A percentile compares a stretch with the other conserved stretches of the same genome.
Evolutionary conservation across 2,113 vertebrate species (phyloP).

Genomic region (Uria aalge): DNA sequence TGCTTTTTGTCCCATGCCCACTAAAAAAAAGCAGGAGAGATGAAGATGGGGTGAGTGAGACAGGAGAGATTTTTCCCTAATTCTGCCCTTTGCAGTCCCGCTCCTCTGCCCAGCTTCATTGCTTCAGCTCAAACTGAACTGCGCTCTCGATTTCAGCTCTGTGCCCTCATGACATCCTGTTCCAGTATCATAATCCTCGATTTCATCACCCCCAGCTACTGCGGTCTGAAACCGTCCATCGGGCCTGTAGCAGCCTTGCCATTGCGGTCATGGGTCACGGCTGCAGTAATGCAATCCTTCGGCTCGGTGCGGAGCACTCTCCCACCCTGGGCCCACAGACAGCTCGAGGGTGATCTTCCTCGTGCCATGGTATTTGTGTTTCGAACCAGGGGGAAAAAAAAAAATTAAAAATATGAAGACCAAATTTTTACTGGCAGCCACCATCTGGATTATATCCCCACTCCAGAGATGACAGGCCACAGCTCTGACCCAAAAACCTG

Average conservation of each 20-base stretch:
- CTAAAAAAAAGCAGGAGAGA: not conserved
- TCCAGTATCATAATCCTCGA: not conserved
- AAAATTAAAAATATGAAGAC: not conserved
- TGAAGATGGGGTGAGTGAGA: rapidly evolving
- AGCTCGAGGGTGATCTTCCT: not conserved
- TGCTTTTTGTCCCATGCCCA: rapidly evolving
- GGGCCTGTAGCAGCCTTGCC: not conserved
- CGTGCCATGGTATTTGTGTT: not conserved
- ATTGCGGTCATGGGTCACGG: not conserved
- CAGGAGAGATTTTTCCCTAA: rapidly evolving
- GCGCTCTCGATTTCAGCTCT: not conserved
- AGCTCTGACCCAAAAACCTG: not conserved
- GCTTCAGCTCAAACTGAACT: not conserved
- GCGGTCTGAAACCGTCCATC: not conserved
- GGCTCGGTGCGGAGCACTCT: rapidly evolving
- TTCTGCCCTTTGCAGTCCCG: not conserved
- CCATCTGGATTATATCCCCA: rapidly evolving
- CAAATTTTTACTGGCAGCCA: not conserved
- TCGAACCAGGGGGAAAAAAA: not conserved
- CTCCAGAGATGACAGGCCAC: not conserved
- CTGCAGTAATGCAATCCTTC: not conserved
- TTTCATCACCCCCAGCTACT: not conserved
- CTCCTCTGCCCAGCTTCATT: not conserved
- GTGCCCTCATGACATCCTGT: not conserved
- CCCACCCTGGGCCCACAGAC: rapidly evolving